Percentiles rank a stretch among this genome's conserved stretches.
phyloP scores from a whole-genome alignment of 2,113 vertebrate genomes.

The Eurystomus gularis region DNA sequence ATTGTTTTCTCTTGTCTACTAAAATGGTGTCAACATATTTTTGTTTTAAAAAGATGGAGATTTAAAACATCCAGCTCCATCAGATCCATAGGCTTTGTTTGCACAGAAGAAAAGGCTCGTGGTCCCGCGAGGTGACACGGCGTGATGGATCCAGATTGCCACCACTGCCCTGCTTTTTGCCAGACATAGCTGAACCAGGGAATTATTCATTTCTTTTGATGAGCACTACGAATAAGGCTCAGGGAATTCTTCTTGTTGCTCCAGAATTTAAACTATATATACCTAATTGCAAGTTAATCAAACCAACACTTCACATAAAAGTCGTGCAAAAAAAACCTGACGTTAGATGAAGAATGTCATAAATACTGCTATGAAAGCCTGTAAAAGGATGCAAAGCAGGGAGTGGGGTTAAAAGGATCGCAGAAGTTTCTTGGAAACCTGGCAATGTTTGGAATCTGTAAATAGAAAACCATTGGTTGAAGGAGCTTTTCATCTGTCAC shows the following conservation, averaged over 20 bases:
- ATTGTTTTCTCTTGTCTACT: background rate
- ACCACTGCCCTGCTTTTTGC: background rate
- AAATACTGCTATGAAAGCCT: background rate
- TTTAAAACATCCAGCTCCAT: background rate
- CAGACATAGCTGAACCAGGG: background rate
- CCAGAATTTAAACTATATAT: background rate
- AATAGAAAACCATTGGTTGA: background rate
- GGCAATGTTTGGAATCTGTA: background rate
- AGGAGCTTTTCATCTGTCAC: background rate
- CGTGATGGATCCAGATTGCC: background rate
- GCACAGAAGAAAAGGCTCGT: background rate
- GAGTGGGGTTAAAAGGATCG: background rate
- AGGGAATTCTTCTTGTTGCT: background rate
- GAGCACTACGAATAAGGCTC: background rate
- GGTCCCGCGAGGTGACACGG: rapidly evolving
- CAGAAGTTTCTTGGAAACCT: background rate
- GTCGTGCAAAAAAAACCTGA: background rate
- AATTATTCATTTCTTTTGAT: background rate
- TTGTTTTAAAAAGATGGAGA: background rate
- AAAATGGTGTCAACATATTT: background rate
- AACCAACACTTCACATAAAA: background rate
- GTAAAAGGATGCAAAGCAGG: background rate
- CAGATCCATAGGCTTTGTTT: background rate
- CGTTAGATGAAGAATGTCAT: background rate
- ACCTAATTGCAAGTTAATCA: background rate